Base-by-base conservation (phyloP, 30 jellyfish, hydroid and myxozoan genomes). In the Aurelia coerulea region DNA sequence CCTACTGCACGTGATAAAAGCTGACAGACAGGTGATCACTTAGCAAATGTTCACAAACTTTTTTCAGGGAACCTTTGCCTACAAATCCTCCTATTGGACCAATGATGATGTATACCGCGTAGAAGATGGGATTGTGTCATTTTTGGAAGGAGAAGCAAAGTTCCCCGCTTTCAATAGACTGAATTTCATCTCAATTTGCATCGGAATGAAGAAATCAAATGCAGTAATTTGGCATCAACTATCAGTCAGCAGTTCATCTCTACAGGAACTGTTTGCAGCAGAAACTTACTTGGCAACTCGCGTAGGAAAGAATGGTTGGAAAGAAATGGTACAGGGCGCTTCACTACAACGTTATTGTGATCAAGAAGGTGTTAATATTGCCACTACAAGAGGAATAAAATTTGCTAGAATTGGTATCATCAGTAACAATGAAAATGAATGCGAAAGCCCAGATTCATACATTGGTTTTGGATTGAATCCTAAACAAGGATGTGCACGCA, bases 341-440 rank as follows among this genome's bases (percentile, higher is more conserved):
- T 7, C 41, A 10, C 60, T 79, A 31, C 89, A 79, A 29, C n/a
- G 1, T 0, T 65, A 65, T 16, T 79, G 89, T 70, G 52, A 79
- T 65, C 80, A 70, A 2, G 80, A 79, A 67, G 89, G 89, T 10
- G 4, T 79, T 4, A 70, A 70, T 14, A 19, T 70, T 23, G 42
- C 34, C 9, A 13, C 35, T 13, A 16, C 19, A 3, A 10, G 16
- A 8, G 63, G 32, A 31, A 10, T 0, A 31, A 1, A 15, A 31
- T 39, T 39, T 39, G 80, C 63, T 2, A 33, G 80, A 5, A 70
- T 70, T 70, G 80, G 80, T 10, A 70, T 70, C 60, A 33, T 70
- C 14, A 19, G 80, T 19, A 70, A 70, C 62, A 70, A 70, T 33
- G 80, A 70, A 70, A 18, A 70, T 5, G 66, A 35, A 0, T 70